Percentiles rank a stretch among this genome's conserved stretches.
Evolutionary conservation across 2,888 invertebrate genomes (phyloP).

Genomic region (Lagria hirta): DNA sequence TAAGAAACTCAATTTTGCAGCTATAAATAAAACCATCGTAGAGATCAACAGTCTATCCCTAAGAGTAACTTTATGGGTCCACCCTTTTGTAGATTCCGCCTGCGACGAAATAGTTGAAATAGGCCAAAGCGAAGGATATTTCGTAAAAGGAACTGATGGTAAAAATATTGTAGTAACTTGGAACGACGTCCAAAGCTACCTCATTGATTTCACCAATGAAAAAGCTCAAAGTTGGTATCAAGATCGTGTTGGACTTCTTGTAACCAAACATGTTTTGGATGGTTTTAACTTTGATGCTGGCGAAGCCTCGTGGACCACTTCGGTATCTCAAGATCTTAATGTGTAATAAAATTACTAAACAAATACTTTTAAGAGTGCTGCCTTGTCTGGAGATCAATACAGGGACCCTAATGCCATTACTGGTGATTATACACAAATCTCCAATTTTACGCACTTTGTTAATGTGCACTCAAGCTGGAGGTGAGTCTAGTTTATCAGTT

Average conservation of each 20-base stretch:
- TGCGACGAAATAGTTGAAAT: conserved; percentile 52
- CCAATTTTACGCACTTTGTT: conserved; percentile 61
- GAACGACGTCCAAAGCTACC: conserved; percentile 60
- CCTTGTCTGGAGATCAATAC: conserved; percentile 58
- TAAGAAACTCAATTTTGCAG: conserved; percentile 62
- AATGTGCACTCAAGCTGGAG: conserved; percentile 68
- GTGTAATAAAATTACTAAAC: conserved; percentile 35
- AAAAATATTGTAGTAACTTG: conserved; percentile 52
- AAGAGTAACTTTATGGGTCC: conserved; percentile 78
- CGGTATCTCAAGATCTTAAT: conserved; percentile 50
- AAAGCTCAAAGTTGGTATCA: conserved; percentile 63
- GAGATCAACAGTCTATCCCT: conserved; percentile 67
- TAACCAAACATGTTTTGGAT: conserved; percentile 65
- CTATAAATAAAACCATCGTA: conserved; percentile 63
- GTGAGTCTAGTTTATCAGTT: no score
- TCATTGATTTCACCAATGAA: conserved; percentile 72
- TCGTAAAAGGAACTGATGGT: conserved; percentile 58
- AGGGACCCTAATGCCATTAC: conserved; percentile 60
- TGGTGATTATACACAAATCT: conserved; percentile 58
- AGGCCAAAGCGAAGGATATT: conserved; percentile 42
- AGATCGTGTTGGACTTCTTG: conserved; percentile 56
- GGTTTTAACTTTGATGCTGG: conserved; percentile 81
- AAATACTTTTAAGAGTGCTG: conserved; percentile 52
- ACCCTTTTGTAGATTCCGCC: conserved; percentile 80
- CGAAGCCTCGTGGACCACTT: conserved; percentile 68